Conservation (phyloP, 2,888 invertebrate genomes). For the Harpalus rubripes region DNA sequence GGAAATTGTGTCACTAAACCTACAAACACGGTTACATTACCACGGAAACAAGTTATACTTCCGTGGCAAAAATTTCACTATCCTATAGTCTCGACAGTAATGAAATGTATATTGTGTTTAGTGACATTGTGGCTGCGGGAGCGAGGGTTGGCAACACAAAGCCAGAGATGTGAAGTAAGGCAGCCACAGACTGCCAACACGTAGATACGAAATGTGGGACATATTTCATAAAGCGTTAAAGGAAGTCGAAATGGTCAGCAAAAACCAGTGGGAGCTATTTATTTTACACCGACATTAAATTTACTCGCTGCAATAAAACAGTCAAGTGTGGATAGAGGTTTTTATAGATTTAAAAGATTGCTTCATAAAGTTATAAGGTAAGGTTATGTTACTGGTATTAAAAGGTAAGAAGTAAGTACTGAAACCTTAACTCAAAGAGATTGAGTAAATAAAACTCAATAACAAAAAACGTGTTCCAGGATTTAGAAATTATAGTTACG, state of each 20-base stretch:
- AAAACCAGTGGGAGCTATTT: neutral
- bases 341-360: too few species aligned
- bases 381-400: too few species aligned
- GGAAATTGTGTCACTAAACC: constrained; percentile 42
- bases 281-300: neutral
- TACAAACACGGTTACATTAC: constrained; percentile 48
- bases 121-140: constrained; percentile 7
- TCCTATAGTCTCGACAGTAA: neutral
- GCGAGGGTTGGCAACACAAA: constrained; percentile 22
- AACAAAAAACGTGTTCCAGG: too few species aligned
- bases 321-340: too few species aligned
- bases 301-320: too few species aligned
- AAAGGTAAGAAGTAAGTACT: too few species aligned
- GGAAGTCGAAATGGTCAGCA: neutral
- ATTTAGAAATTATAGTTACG: too few species aligned
- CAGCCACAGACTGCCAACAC: neutral
- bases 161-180: constrained; percentile 13
- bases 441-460: too few species aligned
- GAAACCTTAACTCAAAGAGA: too few species aligned
- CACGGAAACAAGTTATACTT: constrained; percentile 48
- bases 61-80: constrained; percentile 26
- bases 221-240: neutral
- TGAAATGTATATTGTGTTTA: constrained; percentile 38
- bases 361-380: too few species aligned
- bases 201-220: neutral